Evolutionary conservation across 1,140 invertebrate species (phyloP).

Genomic region (Drosophila melanica): DNA sequence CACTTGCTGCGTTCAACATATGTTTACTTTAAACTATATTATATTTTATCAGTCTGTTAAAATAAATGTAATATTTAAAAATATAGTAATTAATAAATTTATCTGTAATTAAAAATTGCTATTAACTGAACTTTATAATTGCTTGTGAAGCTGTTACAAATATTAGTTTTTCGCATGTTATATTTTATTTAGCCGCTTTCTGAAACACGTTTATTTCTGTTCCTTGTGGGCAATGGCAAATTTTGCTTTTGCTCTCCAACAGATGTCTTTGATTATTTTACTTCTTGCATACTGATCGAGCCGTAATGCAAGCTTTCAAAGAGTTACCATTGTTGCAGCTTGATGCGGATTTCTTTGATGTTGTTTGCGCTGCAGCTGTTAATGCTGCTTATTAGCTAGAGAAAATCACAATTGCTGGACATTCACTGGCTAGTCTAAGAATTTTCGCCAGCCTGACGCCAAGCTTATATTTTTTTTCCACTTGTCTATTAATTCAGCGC

Average conservation of each 20-base stretch:
- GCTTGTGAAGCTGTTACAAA: not conserved
- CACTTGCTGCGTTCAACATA: too few relatives aligned
- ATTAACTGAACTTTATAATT: not conserved
- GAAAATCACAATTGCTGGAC: constrained; percentile 61
- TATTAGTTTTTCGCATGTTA: not conserved
- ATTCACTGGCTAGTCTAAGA: constrained; percentile 45
- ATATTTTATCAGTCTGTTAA: too few relatives aligned
- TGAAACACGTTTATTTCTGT: not conserved
- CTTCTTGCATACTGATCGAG: constrained; percentile 32
- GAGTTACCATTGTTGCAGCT: constrained; percentile 23
- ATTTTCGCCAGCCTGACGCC: constrained; percentile 25
- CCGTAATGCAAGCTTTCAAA: constrained; percentile 25
- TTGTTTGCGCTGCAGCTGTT: constrained; percentile 44
- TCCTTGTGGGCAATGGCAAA: not conserved
- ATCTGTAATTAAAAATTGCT: too few relatives aligned
- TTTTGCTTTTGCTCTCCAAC: not conserved
- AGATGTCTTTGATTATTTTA: constrained; percentile 14
- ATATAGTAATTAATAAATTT: too few relatives aligned
- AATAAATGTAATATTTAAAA: too few relatives aligned
- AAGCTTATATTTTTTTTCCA: constrained; percentile 13
- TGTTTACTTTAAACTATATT: too few relatives aligned
- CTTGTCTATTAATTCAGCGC: constrained; percentile 63
- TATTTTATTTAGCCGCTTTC: not conserved
- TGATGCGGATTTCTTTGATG: constrained; percentile 44
- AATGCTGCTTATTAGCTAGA: constrained; percentile 65